phyloP scores from a whole-genome alignment of 2,888 invertebrate genomes.

The Phasia obesa region DNA sequence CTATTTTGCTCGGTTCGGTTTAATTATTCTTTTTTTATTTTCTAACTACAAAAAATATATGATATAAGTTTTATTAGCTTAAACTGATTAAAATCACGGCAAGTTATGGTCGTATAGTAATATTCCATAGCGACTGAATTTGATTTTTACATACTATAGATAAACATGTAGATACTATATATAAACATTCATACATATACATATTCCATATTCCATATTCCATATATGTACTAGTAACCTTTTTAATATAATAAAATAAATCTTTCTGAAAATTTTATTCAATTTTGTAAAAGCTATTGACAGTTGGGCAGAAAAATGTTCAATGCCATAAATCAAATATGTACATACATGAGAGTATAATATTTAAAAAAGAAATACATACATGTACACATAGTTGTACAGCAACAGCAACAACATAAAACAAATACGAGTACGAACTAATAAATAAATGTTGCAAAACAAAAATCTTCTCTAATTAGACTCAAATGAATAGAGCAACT shows the following conservation, averaged over 20 bases:
- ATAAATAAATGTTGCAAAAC: not conserved
- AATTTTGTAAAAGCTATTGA: conserved; percentile 43
- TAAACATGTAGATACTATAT: too few relatives aligned
- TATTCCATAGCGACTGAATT: too few relatives aligned
- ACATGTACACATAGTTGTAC: not conserved
- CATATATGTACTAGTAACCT: not conserved
- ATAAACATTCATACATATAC: too few relatives aligned
- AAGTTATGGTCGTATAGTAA: too few relatives aligned
- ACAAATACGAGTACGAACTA: not conserved
- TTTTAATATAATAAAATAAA: conserved; percentile 21
- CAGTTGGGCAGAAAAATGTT: conserved; percentile 28
- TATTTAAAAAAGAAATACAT: not conserved
- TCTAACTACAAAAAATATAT: too few relatives aligned
- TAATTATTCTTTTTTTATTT: too few relatives aligned
- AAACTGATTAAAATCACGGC: too few relatives aligned
- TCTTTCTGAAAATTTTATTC: conserved; percentile 29
- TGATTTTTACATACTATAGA: too few relatives aligned
- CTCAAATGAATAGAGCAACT: conserved; percentile 19
- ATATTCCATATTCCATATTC: too few relatives aligned
- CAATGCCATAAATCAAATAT: conserved; percentile 41
- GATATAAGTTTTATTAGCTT: too few relatives aligned
- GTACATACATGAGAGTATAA: not conserved
- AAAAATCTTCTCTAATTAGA: conserved; percentile 38
- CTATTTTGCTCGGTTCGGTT: too few relatives aligned
- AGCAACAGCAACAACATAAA: not conserved